Evolutionary conservation across 1,140 invertebrate species (phyloP).

Genomic region (Batillaria attramentaria): DNA sequence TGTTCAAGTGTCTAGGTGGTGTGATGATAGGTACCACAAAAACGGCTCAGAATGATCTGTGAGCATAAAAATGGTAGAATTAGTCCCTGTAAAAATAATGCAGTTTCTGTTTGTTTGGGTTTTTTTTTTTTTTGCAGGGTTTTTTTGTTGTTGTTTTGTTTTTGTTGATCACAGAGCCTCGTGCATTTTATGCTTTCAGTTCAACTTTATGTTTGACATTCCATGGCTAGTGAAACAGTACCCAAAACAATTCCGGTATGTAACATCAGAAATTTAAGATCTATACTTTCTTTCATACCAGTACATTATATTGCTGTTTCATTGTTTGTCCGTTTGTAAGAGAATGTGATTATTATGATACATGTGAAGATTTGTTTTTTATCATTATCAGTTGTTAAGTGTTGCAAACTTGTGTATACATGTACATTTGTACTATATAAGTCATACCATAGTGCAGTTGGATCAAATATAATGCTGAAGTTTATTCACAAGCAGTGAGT

Average conservation of each 20-base stretch:
- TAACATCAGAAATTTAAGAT: background rate
- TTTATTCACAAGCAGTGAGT: background rate
- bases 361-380: constrained; percentile 1
- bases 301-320: background rate
- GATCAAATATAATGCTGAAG: background rate
- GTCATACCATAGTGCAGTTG: background rate
- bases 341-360: background rate
- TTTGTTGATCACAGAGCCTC: too few species aligned
- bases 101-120: too few species aligned
- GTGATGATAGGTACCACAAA: too few species aligned
- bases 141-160: too few species aligned
- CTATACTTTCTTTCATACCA: background rate
- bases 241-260: constrained; percentile 65
- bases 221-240: constrained; percentile 89
- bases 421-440: background rate
- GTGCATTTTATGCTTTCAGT: constrained; percentile 76
- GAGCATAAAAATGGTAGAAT: too few species aligned
- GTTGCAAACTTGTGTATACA: background rate
- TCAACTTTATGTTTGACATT: constrained; percentile 94
- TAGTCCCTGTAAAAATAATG: too few species aligned
- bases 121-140: too few species aligned
- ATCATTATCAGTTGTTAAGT: constrained; percentile 7
- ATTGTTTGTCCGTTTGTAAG: background rate
- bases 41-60: too few species aligned
- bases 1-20: too few species aligned